Percentiles rank a stretch among this genome's conserved stretches.
Evolutionary conservation across 1,140 invertebrate genomes (phyloP).

Genomic region (Drosophila serrata): DNA sequence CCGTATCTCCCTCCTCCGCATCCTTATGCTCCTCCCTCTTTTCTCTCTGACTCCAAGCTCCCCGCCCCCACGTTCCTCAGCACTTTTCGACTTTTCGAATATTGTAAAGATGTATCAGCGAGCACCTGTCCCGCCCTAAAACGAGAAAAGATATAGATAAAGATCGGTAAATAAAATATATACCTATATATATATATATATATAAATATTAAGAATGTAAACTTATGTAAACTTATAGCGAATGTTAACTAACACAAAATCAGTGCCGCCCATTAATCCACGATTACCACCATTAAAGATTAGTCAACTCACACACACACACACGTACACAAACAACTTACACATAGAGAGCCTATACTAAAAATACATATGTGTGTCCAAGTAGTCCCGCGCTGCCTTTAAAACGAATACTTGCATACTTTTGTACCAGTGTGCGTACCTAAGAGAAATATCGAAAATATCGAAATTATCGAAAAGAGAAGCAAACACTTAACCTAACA

Average conservation of each 20-base stretch:
- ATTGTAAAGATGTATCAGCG: constrained; percentile 51
- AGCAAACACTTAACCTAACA: constrained; percentile 19
- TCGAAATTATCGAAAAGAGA: constrained; percentile 30
- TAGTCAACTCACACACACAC: constrained; percentile 60
- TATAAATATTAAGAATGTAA: constrained; percentile 52
- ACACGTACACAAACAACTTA: constrained; percentile 45
- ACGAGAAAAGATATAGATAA: constrained; percentile 20
- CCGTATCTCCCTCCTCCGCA: not conserved
- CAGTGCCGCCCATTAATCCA: constrained; percentile 83
- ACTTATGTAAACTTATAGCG: constrained; percentile 63
- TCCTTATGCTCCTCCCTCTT: not conserved
- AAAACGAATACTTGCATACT: constrained; percentile 72
- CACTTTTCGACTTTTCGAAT: constrained; percentile 38
- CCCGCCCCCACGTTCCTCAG: not conserved
- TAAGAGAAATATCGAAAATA: constrained; percentile 54
- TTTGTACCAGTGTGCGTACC: constrained; percentile 80
- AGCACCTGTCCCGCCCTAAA: constrained; percentile 31
- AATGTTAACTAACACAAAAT: constrained; percentile 84
- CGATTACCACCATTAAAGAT: constrained; percentile 82
- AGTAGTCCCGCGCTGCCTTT: constrained; percentile 81
- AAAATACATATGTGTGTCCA: constrained; percentile 63
- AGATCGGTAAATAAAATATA: constrained; percentile 30
- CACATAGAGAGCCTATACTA: constrained; percentile 47
- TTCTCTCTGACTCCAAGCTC: not conserved
- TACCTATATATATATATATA: constrained; percentile 45